These are phyloP conservation scores for Astyanax mexicanus DNA, from an alignment of 2,797 vertebrate genomes.

Conservation along the genomic window DNA sequence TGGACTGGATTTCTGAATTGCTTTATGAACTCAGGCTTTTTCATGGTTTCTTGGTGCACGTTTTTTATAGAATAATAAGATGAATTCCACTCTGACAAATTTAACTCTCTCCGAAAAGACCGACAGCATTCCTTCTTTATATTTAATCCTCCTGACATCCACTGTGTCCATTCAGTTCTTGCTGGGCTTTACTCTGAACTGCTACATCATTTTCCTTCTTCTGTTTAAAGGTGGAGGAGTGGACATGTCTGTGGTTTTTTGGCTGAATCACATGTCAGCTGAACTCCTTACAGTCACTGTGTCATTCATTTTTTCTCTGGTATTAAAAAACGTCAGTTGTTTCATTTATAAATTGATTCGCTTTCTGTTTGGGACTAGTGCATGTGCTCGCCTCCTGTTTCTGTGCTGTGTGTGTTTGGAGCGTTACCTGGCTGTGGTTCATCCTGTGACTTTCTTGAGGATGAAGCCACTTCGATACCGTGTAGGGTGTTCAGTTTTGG, in stretches of 20 bases:
- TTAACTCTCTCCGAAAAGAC: neutral
- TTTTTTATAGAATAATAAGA: neutral
- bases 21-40: too few species aligned
- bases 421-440: constrained; percentile 9
- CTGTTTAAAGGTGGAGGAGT: neutral
- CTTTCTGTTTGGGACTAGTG: neutral
- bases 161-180: neutral
- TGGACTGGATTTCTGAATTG: neutral
- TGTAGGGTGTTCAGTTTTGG: neutral
- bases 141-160: neutral
- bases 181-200: too few species aligned
- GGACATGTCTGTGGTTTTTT: neutral
- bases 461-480: constrained; percentile 6
- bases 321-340: accelerated
- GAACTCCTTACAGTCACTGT: neutral
- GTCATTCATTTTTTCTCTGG: neutral
- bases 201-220: neutral
- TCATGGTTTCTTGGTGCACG: neutral
- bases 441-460: constrained; percentile 14
- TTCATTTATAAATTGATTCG: neutral
- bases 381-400: constrained; percentile 3
- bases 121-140: too few species aligned
- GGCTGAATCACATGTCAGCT: neutral
- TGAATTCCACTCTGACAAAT: neutral
- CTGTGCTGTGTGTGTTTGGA: constrained; percentile 12